These are phyloP conservation scores for Eudemis profundana DNA, from an alignment of 2,888 invertebrate genomes.

Conservation along the genomic window DNA sequence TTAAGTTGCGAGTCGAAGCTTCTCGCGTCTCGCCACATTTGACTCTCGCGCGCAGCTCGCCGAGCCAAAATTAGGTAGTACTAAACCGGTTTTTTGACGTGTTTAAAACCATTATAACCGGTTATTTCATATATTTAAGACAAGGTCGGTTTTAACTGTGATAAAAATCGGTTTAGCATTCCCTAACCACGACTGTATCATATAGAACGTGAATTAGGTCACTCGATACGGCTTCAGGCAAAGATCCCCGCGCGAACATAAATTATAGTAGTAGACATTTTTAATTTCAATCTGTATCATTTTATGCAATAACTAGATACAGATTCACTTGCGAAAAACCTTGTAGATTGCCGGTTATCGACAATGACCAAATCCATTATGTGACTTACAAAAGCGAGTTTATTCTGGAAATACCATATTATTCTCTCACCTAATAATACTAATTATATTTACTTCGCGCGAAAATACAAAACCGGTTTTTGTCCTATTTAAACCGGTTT, in stretches of 20 bases:
- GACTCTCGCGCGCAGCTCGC: background rate
- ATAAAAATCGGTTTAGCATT: background rate
- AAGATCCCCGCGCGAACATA: conserved; percentile 18
- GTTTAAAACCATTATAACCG: background rate
- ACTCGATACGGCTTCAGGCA: conserved; percentile 26
- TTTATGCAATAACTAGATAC: too few species aligned
- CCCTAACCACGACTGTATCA: conserved; percentile 1
- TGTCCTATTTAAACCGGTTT: background rate
- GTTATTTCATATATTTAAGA: too few species aligned
- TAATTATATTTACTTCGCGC: background rate
- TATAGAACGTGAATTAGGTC: conserved; percentile 1
- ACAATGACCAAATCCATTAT: too few species aligned
- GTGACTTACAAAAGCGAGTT: too few species aligned
- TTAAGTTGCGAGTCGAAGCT: background rate
- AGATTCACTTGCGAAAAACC: too few species aligned
- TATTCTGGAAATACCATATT: too few species aligned
- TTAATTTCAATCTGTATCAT: too few species aligned
- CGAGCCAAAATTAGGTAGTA: background rate
- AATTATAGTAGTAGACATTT: background rate
- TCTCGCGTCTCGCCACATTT: background rate
- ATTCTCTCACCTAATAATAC: background rate
- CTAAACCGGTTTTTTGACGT: background rate
- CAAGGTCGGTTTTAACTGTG: background rate
- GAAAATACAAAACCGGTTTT: background rate
- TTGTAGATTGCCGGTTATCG: too few species aligned